Conservation (phyloP, 2,888 invertebrate genomes). For the Leptopterna dolabrata region DNA sequence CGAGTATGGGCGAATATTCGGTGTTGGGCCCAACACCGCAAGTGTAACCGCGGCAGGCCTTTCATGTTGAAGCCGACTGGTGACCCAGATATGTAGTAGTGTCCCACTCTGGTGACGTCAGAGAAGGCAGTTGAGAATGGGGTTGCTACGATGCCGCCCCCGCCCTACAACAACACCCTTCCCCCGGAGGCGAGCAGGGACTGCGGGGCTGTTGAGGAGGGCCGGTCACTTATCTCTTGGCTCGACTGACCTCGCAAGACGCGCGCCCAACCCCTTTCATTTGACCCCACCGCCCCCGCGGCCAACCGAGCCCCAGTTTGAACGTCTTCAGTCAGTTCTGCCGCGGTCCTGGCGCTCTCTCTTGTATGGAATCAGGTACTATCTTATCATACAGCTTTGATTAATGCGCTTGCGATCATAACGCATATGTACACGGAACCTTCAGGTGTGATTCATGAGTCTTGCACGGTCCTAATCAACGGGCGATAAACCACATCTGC, state of each 20-base stretch:
- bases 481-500: not conserved
- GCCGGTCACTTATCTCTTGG: not conserved
- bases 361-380: slow-evolving; percentile 53
- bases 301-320: not conserved
- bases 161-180: slow-evolving; percentile 11
- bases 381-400: not conserved
- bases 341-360: slow-evolving; percentile 44
- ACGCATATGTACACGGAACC: not conserved
- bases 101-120: slow-evolving; percentile 1
- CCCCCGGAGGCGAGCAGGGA: not conserved
- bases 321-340: slow-evolving; percentile 39
- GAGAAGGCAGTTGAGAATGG: slow-evolving; percentile 17
- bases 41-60: too few species aligned
- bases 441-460: not conserved
- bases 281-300: slow-evolving; percentile 27
- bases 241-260: not conserved
- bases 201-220: not conserved
- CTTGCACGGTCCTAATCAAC: not conserved
- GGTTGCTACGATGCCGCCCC: slow-evolving; percentile 11
- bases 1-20: too few species aligned
- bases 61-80: not conserved
- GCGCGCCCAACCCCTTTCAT: not conserved
- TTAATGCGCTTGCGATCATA: not conserved
- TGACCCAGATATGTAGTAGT: slow-evolving; percentile 30
- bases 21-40: too few species aligned